Conservation (phyloP, 2,888 invertebrate genomes). For the Nesidiocoris tenuis region DNA sequence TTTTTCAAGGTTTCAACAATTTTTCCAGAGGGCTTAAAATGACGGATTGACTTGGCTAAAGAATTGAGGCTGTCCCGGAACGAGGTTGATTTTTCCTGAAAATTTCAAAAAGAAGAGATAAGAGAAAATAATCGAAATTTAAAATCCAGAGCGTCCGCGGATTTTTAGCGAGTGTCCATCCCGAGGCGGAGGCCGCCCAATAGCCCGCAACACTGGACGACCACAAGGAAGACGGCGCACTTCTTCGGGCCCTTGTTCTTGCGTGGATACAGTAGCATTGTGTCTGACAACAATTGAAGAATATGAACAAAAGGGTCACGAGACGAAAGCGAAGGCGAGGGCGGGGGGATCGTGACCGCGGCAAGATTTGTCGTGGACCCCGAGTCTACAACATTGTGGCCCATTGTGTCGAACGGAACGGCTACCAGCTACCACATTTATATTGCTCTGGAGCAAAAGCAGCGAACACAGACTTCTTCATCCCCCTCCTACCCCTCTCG, state of each 20-base stretch:
- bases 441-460: slow-evolving; percentile 38
- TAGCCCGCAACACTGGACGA: not conserved
- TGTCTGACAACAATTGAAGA: slow-evolving; percentile 48
- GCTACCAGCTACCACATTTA: slow-evolving; percentile 41
- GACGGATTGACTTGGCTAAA: no score
- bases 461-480: not conserved
- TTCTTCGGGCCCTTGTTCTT: slow-evolving; percentile 29
- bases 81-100: no score
- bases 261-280: slow-evolving; percentile 46
- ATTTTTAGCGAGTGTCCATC: no score
- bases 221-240: not conserved
- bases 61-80: no score
- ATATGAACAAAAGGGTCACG: slow-evolving; percentile 49
- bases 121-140: not conserved
- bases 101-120: no score
- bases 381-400: slow-evolving; percentile 30
- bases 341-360: slow-evolving; percentile 40
- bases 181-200: no score
- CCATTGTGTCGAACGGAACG: slow-evolving; percentile 30
- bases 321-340: not conserved
- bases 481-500: slow-evolving; percentile 19
- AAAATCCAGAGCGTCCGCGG: not conserved
- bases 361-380: slow-evolving; percentile 44
- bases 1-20: no score
- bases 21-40: no score